phyloP scores from a whole-genome alignment of 2,797 vertebrate genomes.

The Sarcoramphus papa region DNA sequence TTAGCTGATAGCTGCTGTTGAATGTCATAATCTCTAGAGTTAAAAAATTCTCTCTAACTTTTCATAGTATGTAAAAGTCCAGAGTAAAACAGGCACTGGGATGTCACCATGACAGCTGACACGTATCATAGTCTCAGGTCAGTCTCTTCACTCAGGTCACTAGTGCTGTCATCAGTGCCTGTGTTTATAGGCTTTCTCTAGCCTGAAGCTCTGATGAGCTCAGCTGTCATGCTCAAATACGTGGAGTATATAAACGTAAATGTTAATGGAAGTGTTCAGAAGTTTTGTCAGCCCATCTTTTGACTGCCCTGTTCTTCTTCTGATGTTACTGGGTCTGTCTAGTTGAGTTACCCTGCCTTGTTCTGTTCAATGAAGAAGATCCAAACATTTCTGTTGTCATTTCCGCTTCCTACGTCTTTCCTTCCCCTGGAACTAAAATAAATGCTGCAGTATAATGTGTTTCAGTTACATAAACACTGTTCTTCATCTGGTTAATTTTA shows the following conservation, averaged over 20 bases:
- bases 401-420: background rate
- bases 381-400: background rate
- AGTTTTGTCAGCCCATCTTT: background rate
- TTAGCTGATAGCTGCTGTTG: background rate
- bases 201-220: background rate
- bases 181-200: background rate
- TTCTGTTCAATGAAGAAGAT: background rate
- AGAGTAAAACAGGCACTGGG: background rate
- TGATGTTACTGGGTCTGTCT: background rate
- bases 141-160: background rate
- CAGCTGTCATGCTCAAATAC: background rate
- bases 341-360: background rate
- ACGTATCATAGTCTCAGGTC: background rate
- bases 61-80: background rate
- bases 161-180: fast-evolving
- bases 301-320: background rate
- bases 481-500: background rate
- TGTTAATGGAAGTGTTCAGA: background rate
- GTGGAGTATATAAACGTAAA: background rate
- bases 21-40: background rate
- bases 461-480: background rate
- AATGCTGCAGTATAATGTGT: background rate
- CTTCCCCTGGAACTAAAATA: background rate
- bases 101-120: background rate
- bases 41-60: background rate